Base-by-base conservation (phyloP, 2,888 invertebrate genomes). In the Crossocerus cetratus region DNA sequence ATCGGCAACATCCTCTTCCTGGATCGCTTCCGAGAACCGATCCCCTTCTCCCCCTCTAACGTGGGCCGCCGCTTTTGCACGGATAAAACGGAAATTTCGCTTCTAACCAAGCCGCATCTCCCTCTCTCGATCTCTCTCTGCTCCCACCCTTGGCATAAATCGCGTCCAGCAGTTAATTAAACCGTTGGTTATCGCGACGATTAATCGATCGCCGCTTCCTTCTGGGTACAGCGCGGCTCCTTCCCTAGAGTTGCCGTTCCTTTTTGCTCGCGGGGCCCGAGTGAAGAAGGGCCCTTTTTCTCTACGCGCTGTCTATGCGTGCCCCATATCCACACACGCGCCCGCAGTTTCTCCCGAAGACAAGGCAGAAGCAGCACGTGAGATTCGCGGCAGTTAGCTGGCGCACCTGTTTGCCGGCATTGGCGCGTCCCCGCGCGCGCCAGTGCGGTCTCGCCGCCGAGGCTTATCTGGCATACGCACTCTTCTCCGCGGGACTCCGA, bases 161-260 rank as follows among this genome's bases (percentile, higher is more conserved):
- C 81, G 76, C 81, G 75, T 66, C 79, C 72, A 69, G 71, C 80
- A 76, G 83, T 80, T 86, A 87, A 87, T 87, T 86, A 86, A 87
- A 86, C 83, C 84, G 80, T 85, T 85, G 84, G 81, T 80, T 86
- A 86, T 85, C 86, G 83, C 81, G 76, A 80, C 85, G 83, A 86
- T 87, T 86, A 84, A 86, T 86, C 87, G 82, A 85, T 83, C 84
- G 83, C 69, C 81, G 75, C 83, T 80, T 78, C 77, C 76, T 81
- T 56, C 68, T 76, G 72, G 74, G 74, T 69, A 67, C 69, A 72
- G 68, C 64, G 66, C 76, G 72, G 62, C 63, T 64, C 77, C 66
- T 61, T 59, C 32, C 42, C 53, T 23, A 45, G 53, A 23, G 20
- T 68, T 72, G 72, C 65, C 67, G 18, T 54, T 58, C 32, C 21